Conservation (phyloP, 2,888 invertebrate species). For the Pomacea canaliculata region DNA sequence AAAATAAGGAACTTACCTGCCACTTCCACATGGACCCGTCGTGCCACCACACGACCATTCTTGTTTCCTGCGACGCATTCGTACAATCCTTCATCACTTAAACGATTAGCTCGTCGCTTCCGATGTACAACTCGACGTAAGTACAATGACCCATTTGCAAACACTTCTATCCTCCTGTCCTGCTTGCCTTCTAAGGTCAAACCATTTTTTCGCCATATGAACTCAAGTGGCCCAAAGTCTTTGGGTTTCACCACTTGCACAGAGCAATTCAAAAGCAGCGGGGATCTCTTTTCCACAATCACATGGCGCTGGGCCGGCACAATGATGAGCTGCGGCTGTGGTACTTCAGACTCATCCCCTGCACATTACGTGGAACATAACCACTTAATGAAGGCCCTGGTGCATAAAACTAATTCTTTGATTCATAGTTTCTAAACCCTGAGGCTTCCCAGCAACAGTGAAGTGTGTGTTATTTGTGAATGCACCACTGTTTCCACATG, state of each 20-base stretch:
- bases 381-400: neutral
- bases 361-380: neutral
- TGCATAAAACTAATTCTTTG: too few relatives aligned
- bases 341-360: conserved; percentile 13
- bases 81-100: conserved; percentile 22
- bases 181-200: neutral
- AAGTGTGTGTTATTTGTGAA: too few relatives aligned
- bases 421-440: too few relatives aligned
- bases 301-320: conserved; percentile 15
- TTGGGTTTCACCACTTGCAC: conserved; percentile 5
- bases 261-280: conserved; percentile 20
- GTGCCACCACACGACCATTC: conserved; percentile 12
- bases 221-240: conserved; percentile 17
- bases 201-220: conserved; percentile 15
- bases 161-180: conserved; percentile 16
- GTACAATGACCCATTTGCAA: conserved; percentile 19
- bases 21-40: conserved; percentile 21
- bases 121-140: conserved; percentile 22
- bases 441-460: too few relatives aligned
- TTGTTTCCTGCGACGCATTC: conserved; percentile 19
- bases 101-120: conserved; percentile 13
- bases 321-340: conserved; percentile 18
- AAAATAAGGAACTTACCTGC: conserved; percentile 11
- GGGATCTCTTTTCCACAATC: conserved; percentile 20
- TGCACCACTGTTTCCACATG: too few relatives aligned